Conservation (phyloP, 1,140 invertebrate genomes). For the Coptotermes formosanus region DNA sequence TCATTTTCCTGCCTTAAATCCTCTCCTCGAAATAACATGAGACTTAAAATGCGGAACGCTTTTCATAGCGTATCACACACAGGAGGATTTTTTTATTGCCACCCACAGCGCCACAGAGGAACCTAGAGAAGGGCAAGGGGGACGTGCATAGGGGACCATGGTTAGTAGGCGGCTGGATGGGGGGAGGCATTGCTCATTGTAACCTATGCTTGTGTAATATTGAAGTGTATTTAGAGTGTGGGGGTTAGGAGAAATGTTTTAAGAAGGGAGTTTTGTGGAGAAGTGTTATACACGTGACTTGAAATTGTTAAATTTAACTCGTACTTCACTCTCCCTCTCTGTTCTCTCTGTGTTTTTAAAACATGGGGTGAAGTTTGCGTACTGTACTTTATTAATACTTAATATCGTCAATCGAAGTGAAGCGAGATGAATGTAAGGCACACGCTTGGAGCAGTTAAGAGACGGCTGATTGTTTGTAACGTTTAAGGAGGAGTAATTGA, state of each 20-base stretch:
- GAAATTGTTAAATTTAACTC: not conserved
- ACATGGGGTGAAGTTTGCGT: not conserved
- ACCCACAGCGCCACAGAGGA: not conserved
- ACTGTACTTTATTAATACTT: not conserved
- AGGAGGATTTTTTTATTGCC: conserved; percentile 16
- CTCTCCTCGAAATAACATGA: not conserved
- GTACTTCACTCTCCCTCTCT: not conserved
- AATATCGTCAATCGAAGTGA: not conserved
- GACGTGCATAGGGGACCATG: no score
- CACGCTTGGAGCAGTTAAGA: not conserved
- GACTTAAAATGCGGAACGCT: not conserved
- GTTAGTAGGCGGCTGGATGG: not conserved
- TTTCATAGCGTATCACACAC: not conserved
- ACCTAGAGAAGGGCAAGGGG: not conserved
- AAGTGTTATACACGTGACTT: not conserved
- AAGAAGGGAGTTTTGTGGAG: no score
- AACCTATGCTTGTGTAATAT: not conserved
- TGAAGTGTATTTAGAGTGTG: not conserved
- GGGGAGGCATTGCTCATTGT: not conserved
- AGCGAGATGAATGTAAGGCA: not conserved
- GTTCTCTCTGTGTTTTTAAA: not conserved
- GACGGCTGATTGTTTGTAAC: not conserved
- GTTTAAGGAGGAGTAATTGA: not conserved
- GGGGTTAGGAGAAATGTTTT: not conserved
- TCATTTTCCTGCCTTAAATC: not conserved